phyloP scores from a whole-genome alignment of 1,140 invertebrate species.

The Prorops nasuta region DNA sequence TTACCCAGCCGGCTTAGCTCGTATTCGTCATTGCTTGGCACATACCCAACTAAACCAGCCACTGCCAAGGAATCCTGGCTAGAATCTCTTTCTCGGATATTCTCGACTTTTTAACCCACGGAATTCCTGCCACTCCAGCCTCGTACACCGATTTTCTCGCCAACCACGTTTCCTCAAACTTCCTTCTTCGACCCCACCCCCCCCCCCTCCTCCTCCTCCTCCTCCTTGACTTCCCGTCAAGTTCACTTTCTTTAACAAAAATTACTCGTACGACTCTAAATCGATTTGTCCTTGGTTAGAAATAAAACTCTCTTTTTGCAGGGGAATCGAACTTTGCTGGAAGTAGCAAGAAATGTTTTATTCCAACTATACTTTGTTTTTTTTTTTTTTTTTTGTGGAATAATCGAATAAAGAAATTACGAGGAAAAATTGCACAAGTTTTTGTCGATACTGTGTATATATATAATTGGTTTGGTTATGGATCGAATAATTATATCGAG shows the following conservation, averaged over 20 bases:
- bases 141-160: conserved; percentile 17
- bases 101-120: conserved; percentile 27
- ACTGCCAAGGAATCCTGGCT: conserved; percentile 44
- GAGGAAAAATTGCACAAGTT: too few relatives aligned
- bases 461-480: too few relatives aligned
- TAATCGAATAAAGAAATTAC: too few relatives aligned
- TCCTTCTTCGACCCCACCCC: not conserved
- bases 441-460: too few relatives aligned
- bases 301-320: too few relatives aligned
- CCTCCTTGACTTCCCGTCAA: not conserved
- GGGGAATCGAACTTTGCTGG: too few relatives aligned
- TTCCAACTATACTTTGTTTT: too few relatives aligned
- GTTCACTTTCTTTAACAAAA: not conserved
- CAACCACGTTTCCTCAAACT: conserved; percentile 14
- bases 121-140: conserved; percentile 18
- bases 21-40: conserved; percentile 49
- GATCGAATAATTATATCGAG: too few relatives aligned
- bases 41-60: conserved; percentile 39
- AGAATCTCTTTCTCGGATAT: conserved; percentile 25
- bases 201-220: not conserved
- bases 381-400: too few relatives aligned
- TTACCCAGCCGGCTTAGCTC: conserved; percentile 17
- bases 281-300: too few relatives aligned
- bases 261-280: too few relatives aligned
- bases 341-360: too few relatives aligned